A percentile compares a stretch with the other conserved stretches of the same genome.
Evolutionary conservation across 2,797 vertebrate genomes (phyloP).

Genomic region (Pantherophis vulpinus): DNA sequence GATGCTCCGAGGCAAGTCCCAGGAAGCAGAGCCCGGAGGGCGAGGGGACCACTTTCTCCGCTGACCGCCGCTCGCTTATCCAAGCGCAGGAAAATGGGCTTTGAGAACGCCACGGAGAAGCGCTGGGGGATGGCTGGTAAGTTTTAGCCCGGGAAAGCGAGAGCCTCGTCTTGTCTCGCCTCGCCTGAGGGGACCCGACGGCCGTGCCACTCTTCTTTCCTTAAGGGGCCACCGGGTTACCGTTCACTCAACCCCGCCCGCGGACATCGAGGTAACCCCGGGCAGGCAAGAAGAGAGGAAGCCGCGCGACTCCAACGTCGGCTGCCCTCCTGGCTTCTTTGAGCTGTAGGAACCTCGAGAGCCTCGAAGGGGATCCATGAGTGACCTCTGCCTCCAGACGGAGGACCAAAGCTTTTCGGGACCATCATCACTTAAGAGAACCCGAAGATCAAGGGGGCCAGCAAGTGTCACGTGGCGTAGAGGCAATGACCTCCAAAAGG

Average conservation of each 20-base stretch:
- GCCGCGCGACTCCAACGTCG: not conserved
- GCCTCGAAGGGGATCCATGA: not conserved
- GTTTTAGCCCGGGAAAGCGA: not conserved
- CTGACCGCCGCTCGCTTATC: not conserved
- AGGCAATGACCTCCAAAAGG: not conserved
- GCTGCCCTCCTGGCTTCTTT: not conserved
- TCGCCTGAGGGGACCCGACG: not conserved
- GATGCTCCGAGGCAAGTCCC: not conserved
- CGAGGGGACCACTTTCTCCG: not conserved
- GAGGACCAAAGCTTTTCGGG: not conserved
- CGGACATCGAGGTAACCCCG: not conserved
- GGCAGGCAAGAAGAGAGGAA: too few relatives aligned
- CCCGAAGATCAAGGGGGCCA: not conserved
- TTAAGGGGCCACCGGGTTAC: not conserved
- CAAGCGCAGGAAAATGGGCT: conserved; percentile 42
- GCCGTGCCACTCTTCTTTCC: not conserved
- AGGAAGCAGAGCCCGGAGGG: conserved; percentile 38
- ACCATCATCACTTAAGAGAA: not conserved
- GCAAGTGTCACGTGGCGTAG: not conserved
- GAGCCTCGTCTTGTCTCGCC: not conserved
- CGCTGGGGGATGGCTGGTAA: conserved; percentile 55
- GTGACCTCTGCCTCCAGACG: not conserved
- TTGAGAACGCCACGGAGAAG: conserved; percentile 48
- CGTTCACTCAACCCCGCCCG: not conserved
- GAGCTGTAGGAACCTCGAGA: too few relatives aligned